Evolutionary conservation across 1,140 invertebrate genomes (phyloP).

Genomic region (Armadillidium nasatum): DNA sequence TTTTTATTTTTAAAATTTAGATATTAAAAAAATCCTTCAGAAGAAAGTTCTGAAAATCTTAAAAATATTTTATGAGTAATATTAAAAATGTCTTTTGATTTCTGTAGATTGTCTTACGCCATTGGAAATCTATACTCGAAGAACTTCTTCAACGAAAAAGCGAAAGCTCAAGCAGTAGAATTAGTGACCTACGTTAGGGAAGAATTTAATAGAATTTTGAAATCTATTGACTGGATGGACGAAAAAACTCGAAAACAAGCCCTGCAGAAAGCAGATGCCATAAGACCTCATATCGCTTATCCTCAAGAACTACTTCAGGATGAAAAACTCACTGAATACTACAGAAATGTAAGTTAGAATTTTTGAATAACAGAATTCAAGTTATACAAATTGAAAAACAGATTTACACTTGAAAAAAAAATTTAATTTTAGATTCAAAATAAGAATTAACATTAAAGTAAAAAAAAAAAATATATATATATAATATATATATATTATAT

Average conservation of each 20-base stretch:
- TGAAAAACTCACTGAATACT: constrained; percentile 68
- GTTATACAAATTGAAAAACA: too few species aligned
- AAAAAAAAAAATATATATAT: too few species aligned
- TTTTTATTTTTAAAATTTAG: too few species aligned
- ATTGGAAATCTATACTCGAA: constrained; percentile 46
- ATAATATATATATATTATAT: too few species aligned
- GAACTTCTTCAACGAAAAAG: constrained; percentile 45
- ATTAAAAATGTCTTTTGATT: neutral
- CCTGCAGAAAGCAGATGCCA: constrained; percentile 65
- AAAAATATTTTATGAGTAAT: too few species aligned
- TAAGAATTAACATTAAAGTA: too few species aligned
- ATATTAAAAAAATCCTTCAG: too few species aligned
- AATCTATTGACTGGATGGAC: constrained; percentile 46
- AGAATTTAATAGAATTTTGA: constrained; percentile 45
- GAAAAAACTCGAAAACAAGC: constrained; percentile 56
- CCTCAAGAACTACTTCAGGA: constrained; percentile 73
- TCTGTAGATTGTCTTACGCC: constrained; percentile 41
- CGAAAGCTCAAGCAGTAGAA: constrained; percentile 43
- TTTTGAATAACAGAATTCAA: too few species aligned
- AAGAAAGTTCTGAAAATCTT: too few species aligned
- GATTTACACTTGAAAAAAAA: too few species aligned
- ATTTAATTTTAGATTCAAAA: too few species aligned
- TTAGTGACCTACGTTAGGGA: constrained; percentile 45
- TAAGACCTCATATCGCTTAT: constrained; percentile 74
- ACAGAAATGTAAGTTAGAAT: constrained; percentile 53